Base-by-base conservation (phyloP, 2,888 invertebrate species). In the Germaria angustata region DNA sequence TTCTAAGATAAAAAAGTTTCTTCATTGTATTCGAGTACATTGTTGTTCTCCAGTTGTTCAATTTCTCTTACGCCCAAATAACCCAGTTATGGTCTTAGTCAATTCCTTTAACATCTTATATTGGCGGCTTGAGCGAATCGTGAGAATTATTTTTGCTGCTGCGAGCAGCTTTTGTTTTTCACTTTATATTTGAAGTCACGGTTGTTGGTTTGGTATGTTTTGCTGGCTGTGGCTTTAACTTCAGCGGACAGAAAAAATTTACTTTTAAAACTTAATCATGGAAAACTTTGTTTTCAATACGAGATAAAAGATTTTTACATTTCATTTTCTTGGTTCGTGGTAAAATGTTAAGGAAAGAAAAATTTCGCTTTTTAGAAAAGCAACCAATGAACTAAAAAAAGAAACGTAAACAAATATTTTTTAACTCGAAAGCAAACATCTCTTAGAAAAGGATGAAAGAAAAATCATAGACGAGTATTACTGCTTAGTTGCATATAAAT, bases 51-150 rank as follows among this genome's bases (percentile, higher is more conserved):
- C 79, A 82, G 68, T 79, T 82, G 79, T 82, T 80, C 51, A 82
- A 82, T 79, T 82, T 82, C 82, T 79, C 82, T 82, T 82, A 82
- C 82, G 82, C 82, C 82, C 82, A 82, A 82, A 82, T 82, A 82
- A 82, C 82, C 82, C 39, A 79, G 79, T 71, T 82, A 57, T 57
- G 63, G 53, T 71, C 78, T 61, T 22, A 41, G 49, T 24, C 22
- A 55, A 55, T 39, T 65, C 71, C 53, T 68, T 34, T 55, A 66
- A 39, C 44, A 55, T 68, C 36, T 68, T 65, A 28, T 39, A 55
- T 24, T 69, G 36, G 44, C 63, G 57, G 49, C 69, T 51, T 66
- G 71, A 75, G 71, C 75, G 59, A 79, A 76, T 82, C 82, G 82
- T 82, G 82, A 82, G 82, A 82, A 82, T 76, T 82, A 82, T 76